Evolutionary conservation across 2,113 vertebrate species (phyloP).

Genomic region (Hyperopisus bebe): DNA sequence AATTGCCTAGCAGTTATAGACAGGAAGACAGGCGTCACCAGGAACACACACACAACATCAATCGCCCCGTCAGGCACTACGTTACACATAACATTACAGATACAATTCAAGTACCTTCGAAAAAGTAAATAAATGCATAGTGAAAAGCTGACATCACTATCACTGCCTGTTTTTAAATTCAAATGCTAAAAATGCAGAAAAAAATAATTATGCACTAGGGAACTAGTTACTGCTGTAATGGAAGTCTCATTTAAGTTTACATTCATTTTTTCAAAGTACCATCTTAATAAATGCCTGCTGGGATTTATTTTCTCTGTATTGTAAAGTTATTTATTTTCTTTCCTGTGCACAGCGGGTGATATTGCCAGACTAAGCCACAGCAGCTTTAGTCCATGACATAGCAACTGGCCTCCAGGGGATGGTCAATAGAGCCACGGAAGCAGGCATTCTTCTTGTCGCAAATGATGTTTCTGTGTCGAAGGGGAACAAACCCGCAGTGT

Average conservation of each 20-base stretch:
- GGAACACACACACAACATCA: neutral
- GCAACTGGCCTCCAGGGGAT: neutral
- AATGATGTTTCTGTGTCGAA: constrained; percentile 11
- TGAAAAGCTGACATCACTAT: neutral
- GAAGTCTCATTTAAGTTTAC: neutral
- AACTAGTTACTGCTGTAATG: neutral
- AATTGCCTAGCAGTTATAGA: neutral
- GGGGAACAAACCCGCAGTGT: neutral
- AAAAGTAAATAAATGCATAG: neutral
- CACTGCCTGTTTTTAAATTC: neutral
- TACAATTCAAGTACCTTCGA: neutral
- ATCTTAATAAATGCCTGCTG: constrained; percentile 1
- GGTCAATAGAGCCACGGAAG: neutral
- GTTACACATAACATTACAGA: neutral
- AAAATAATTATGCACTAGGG: neutral
- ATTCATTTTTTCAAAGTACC: neutral
- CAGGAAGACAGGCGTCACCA: neutral
- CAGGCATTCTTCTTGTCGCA: neutral
- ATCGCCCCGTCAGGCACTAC: neutral
- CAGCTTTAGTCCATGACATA: neutral
- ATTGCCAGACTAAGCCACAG: neutral
- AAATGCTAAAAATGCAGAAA: neutral
- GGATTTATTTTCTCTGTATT: neutral
- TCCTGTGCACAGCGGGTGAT: neutral
- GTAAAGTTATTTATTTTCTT: neutral